Conservation (phyloP, 2,888 invertebrate genomes). For the Pristionchus maxplancki region DNA sequence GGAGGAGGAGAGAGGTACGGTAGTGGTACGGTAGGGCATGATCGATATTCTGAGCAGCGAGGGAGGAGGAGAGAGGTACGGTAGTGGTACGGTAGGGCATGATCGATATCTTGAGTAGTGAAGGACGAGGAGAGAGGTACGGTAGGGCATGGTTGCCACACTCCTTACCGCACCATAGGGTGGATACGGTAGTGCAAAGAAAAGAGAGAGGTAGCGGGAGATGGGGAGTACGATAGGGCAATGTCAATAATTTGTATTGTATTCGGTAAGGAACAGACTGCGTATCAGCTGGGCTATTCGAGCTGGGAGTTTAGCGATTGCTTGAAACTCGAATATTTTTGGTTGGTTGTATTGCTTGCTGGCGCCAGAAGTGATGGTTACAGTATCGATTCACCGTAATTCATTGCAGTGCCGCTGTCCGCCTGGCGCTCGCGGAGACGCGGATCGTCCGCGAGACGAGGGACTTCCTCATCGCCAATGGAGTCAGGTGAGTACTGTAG, state of each 20-base stretch:
- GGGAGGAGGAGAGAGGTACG: conserved; percentile 56
- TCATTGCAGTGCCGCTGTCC: conserved; percentile 87
- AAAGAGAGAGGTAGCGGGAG: background rate
- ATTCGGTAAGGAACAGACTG: too few species aligned
- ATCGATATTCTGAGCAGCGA: conserved; percentile 83
- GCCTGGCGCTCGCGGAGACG: conserved; percentile 95
- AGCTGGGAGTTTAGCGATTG: background rate
- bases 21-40: too few species aligned
- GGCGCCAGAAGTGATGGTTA: background rate
- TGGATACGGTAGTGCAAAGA: background rate
- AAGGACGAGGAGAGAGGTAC: too few species aligned
- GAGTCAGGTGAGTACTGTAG: conserved; percentile 82
- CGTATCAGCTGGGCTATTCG: background rate
- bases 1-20: too few species aligned
- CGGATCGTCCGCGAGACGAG: conserved; percentile 92
- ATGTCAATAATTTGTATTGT: background rate
- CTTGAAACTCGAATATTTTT: background rate
- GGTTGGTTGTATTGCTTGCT: background rate
- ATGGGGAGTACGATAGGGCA: background rate
- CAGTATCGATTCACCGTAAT: background rate
- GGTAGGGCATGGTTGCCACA: too few species aligned
- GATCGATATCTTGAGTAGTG: too few species aligned
- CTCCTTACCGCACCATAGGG: too few species aligned
- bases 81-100: background rate
- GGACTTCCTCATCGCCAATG: conserved; percentile 89